A percentile compares a stretch with the other conserved stretches of the same genome.
These are phyloP conservation scores for Adineta ricciae DNA, from an alignment of 2,888 invertebrate species.

Conservation along the genomic window DNA sequence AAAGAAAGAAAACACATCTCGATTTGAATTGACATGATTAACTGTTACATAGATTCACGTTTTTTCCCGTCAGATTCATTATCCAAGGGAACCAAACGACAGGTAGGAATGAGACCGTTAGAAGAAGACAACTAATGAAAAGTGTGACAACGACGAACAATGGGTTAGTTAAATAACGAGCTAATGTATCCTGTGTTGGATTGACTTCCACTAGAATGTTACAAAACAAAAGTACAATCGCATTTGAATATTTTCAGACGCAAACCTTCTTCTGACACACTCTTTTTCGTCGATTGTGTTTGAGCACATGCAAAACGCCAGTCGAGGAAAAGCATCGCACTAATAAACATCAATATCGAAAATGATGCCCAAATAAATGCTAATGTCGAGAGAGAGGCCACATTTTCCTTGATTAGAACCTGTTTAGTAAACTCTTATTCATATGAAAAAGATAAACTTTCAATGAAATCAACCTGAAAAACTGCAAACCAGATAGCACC, in stretches of 20 bases:
- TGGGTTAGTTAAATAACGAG: slow-evolving; percentile 3
- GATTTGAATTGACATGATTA: background rate
- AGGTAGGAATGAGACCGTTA: background rate
- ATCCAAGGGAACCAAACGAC: slow-evolving; percentile 21
- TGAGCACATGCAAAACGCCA: background rate
- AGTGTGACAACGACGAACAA: background rate
- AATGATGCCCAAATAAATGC: slow-evolving; percentile 10
- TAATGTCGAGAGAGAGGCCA: background rate
- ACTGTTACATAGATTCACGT: background rate
- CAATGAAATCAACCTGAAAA: background rate
- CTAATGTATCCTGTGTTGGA: background rate
- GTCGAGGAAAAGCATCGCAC: background rate
- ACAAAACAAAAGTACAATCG: background rate
- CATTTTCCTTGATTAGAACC: background rate
- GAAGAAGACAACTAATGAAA: background rate
- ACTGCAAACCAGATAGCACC: background rate
- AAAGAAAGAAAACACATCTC: too few species aligned
- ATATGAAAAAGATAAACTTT: too few species aligned
- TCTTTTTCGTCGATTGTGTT: background rate
- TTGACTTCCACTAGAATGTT: background rate
- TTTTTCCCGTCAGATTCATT: background rate
- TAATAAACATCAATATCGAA: background rate
- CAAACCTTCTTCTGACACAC: background rate
- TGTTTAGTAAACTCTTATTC: background rate
- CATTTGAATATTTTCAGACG: background rate